These are phyloP conservation scores for Corapipo altera DNA, from an alignment of 2,113 vertebrate genomes.

Conservation along the genomic window DNA sequence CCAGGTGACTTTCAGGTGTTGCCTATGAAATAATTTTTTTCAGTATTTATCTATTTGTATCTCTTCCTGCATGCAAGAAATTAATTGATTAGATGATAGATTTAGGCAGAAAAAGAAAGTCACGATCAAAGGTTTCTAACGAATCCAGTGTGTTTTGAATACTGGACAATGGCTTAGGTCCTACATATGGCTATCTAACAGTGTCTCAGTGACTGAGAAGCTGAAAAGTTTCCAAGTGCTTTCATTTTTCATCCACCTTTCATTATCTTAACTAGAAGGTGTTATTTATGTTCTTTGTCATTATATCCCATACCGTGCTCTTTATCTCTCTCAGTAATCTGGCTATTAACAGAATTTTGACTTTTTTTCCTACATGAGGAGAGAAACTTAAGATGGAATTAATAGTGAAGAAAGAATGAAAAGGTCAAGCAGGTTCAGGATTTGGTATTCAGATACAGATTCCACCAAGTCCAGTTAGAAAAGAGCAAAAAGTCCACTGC, in stretches of 20 bases:
- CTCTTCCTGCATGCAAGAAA: not conserved
- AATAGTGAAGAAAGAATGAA: not conserved
- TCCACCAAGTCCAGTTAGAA: conserved; percentile 11
- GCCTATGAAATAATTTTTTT: not conserved
- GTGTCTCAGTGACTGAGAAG: not conserved
- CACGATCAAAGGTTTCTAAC: not conserved
- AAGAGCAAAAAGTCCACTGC: not conserved
- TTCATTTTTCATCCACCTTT: not conserved
- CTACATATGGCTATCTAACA: not conserved
- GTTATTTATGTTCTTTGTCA: not conserved
- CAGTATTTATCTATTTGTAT: not conserved
- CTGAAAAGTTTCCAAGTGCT: not conserved
- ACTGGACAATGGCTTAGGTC: not conserved
- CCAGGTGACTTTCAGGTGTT: not conserved
- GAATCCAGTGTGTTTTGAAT: not conserved
- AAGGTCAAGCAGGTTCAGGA: not conserved
- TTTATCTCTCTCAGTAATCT: not conserved
- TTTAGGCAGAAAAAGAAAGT: not conserved
- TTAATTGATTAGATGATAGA: not conserved
- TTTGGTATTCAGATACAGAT: conserved; percentile 9
- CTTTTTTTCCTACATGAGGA: not conserved
- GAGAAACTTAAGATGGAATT: not conserved
- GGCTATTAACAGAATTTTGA: not conserved
- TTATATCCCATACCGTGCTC: not conserved
- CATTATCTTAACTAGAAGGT: not conserved